Evolutionary conservation across 2,797 vertebrate species (phyloP).

Genomic region (Oryzias sinensis): DNA sequence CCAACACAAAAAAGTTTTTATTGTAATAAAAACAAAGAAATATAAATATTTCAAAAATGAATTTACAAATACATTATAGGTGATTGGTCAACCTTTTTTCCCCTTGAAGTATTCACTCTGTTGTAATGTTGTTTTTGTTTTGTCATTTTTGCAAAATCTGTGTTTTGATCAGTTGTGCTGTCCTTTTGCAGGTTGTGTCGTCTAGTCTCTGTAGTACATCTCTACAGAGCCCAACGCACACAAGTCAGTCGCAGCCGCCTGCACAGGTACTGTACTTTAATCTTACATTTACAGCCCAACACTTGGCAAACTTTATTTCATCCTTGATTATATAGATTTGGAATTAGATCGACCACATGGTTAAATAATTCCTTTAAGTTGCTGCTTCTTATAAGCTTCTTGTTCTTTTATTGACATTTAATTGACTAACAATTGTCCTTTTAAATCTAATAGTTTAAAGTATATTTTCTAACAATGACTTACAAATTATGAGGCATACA

Average conservation of each 20-base stretch:
- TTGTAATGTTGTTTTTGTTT: not conserved
- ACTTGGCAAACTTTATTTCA: not conserved
- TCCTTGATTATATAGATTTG: too few relatives aligned
- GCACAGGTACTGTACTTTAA: slow-evolving; percentile 82
- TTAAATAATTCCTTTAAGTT: too few relatives aligned
- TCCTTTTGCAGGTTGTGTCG: slow-evolving; percentile 41
- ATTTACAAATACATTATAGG: too few relatives aligned
- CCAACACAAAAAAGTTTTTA: slow-evolving; percentile 13
- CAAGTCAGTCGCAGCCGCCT: slow-evolving; percentile 72
- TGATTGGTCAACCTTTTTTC: too few relatives aligned
- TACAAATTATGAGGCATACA: too few relatives aligned
- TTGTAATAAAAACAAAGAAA: slow-evolving; percentile 25
- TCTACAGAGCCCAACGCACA: slow-evolving; percentile 70
- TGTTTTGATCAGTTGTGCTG: not conserved
- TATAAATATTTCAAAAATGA: too few relatives aligned
- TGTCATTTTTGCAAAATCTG: not conserved
- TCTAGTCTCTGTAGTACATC: slow-evolving; percentile 57
- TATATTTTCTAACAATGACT: too few relatives aligned
- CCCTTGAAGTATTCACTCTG: not conserved
- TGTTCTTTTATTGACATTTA: too few relatives aligned
- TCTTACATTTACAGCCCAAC: not conserved
- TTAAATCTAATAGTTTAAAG: too few relatives aligned
- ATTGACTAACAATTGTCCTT: too few relatives aligned
- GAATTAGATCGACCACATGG: too few relatives aligned
- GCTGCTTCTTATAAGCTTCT: too few relatives aligned